Evolutionary conservation across 1,140 invertebrate species (phyloP).

Genomic region (Euborellia annulipes): DNA sequence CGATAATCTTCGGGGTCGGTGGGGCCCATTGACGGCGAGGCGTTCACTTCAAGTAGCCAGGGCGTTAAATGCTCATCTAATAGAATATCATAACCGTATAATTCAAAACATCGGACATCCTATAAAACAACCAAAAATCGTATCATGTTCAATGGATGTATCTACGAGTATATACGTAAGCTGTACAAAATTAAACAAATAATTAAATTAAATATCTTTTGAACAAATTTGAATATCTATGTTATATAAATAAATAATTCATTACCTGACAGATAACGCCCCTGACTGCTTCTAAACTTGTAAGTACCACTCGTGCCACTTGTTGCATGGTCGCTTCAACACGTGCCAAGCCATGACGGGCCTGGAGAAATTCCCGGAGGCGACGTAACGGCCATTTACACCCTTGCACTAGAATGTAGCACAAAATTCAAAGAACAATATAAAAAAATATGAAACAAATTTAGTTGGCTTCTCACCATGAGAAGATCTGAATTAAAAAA

Average conservation of each 20-base stretch:
- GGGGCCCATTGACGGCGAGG: conserved; percentile 43
- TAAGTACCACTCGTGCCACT: conserved; percentile 37
- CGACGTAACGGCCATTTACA: conserved; percentile 29
- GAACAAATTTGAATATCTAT: too few relatives aligned
- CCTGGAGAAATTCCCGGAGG: conserved; percentile 25
- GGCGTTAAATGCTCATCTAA: conserved; percentile 40
- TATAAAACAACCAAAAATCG: conserved; percentile 6
- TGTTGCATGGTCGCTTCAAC: conserved; percentile 35
- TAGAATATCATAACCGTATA: conserved; percentile 50
- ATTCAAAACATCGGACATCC: conserved; percentile 38
- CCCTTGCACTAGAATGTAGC: conserved; percentile 15
- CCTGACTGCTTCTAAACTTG: conserved; percentile 35
- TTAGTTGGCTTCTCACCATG: too few relatives aligned
- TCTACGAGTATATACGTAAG: too few relatives aligned
- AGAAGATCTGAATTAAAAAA: too few relatives aligned
- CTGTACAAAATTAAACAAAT: too few relatives aligned
- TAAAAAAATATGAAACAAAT: too few relatives aligned
- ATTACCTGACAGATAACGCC: conserved; percentile 23
- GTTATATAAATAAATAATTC: too few relatives aligned
- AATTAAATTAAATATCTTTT: too few relatives aligned
- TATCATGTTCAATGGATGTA: too few relatives aligned
- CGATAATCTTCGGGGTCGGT: conserved; percentile 37
- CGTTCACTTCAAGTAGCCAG: conserved; percentile 48
- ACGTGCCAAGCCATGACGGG: conserved; percentile 23
- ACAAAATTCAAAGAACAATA: too few relatives aligned